phyloP scores from a whole-genome alignment of 2,113 vertebrate species.

The Hystrix brachyura region DNA sequence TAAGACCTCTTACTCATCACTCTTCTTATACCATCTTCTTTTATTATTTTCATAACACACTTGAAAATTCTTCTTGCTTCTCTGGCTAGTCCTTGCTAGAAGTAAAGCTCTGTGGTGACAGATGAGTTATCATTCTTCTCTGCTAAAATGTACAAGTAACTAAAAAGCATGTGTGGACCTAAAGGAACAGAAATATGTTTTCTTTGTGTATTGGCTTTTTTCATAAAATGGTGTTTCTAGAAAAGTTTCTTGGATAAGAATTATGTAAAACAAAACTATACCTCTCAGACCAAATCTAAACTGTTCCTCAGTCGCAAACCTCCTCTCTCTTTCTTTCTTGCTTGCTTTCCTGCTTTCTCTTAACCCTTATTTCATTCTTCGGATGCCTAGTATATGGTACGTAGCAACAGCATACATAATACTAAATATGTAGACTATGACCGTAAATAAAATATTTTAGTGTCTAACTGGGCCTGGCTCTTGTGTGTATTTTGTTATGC shows the following conservation, averaged over 20 bases:
- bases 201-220: not conserved
- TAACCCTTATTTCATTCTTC: not conserved
- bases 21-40: not conserved
- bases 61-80: not conserved
- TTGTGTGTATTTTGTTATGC: not conserved
- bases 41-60: not conserved
- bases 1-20: not conserved
- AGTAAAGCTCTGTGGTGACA: not conserved
- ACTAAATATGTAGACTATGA: not conserved
- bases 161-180: not conserved
- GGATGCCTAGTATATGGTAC: not conserved
- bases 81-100: not conserved
- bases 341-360: not conserved
- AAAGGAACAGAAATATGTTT: not conserved
- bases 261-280: not conserved
- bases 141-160: not conserved
- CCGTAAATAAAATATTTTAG: slow-evolving; percentile 30
- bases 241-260: not conserved
- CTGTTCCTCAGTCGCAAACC: not conserved
- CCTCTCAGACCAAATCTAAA: not conserved
- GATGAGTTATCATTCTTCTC: not conserved
- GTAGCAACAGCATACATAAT: not conserved
- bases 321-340: not conserved
- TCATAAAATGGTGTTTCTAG: not conserved
- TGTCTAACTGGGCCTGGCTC: not conserved